Evolutionary conservation across 1,140 invertebrate genomes (phyloP).

Genomic region (Drosophila sp.): DNA sequence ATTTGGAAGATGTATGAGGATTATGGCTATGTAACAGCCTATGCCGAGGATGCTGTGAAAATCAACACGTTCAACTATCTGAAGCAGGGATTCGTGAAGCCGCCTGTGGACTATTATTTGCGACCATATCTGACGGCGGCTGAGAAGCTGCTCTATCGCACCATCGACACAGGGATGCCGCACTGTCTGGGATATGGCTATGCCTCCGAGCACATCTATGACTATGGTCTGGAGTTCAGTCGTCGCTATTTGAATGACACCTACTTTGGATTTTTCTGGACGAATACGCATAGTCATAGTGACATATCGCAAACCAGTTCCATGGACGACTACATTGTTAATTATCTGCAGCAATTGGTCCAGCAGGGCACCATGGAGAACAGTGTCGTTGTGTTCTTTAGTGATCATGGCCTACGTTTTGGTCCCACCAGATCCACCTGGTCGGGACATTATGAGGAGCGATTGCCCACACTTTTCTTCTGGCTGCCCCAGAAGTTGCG

Average conservation of each 20-base stretch:
- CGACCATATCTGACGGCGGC: constrained; percentile 89
- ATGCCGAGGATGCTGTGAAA: constrained; percentile 89
- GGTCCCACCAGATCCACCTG: constrained; percentile 87
- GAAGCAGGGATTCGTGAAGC: constrained; percentile 89
- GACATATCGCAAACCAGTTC: constrained; percentile 88
- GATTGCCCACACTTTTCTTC: constrained; percentile 93
- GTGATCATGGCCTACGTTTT: constrained; percentile 96
- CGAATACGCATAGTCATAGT: constrained; percentile 90
- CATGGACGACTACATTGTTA: constrained; percentile 86
- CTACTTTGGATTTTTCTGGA: constrained; percentile 92
- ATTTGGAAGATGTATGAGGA: constrained; percentile 91
- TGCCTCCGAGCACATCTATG: constrained; percentile 85
- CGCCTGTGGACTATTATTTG: constrained; percentile 92
- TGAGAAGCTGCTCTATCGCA: constrained; percentile 84
- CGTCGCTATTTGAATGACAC: constrained; percentile 84
- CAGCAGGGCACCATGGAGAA: constrained; percentile 86
- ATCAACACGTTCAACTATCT: constrained; percentile 93
- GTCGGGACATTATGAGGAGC: constrained; percentile 94
- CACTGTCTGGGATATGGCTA: constrained; percentile 86
- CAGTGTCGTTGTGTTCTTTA: constrained; percentile 91
- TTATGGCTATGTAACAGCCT: constrained; percentile 90
- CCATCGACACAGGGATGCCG: constrained; percentile 71
- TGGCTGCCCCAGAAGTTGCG: constrained; percentile 90
- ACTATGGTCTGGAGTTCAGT: constrained; percentile 85
- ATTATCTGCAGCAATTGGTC: constrained; percentile 86